phyloP scores from a whole-genome alignment of 2,113 vertebrate genomes.

The Channa maculata region DNA sequence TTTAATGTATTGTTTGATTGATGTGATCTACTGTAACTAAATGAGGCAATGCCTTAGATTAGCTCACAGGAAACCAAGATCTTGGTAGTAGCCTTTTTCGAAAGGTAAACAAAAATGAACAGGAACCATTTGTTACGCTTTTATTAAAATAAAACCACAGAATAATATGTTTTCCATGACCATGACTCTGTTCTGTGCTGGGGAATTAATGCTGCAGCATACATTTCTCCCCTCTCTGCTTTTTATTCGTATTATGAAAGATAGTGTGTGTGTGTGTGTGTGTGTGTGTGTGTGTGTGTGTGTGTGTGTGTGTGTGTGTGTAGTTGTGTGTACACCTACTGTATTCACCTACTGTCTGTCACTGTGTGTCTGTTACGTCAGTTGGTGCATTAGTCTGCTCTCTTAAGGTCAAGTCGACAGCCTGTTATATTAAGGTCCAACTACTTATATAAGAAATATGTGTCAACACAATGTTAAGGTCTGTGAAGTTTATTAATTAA shows the following conservation, averaged over 20 bases:
- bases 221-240: not conserved
- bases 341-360: conserved; percentile 25
- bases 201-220: not conserved
- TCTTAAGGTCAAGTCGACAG: conserved; percentile 36
- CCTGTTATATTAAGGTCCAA: conserved; percentile 8
- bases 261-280: conserved; percentile 19
- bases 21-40: too few species aligned
- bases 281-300: not conserved
- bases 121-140: too few species aligned
- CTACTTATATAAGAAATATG: conserved; percentile 31
- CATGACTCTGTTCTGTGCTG: not conserved
- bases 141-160: not conserved
- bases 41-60: too few species aligned
- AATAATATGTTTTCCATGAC: not conserved
- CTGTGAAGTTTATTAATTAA: too few species aligned
- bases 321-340: conserved; percentile 12
- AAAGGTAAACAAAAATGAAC: too few species aligned
- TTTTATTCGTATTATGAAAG: conserved; percentile 1
- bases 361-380: conserved; percentile 1
- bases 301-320: not conserved
- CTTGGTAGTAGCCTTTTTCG: too few species aligned
- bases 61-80: too few species aligned
- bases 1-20: too few species aligned
- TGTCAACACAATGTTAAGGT: not conserved
- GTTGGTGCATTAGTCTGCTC: conserved; percentile 10